Evolutionary conservation across 2,888 invertebrate species (phyloP).

Genomic region (Leptopterna dolabrata): DNA sequence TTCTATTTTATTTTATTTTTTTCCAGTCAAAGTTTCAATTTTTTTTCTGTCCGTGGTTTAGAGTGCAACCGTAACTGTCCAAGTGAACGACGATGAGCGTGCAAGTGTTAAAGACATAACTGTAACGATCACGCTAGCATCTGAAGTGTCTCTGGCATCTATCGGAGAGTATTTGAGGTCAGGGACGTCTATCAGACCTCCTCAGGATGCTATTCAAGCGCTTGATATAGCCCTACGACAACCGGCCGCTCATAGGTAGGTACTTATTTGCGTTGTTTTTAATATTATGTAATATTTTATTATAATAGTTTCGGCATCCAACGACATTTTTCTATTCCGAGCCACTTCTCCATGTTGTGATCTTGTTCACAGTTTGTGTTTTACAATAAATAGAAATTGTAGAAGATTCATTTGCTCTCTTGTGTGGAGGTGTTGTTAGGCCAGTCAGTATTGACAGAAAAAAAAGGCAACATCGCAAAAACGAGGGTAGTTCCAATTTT

Average conservation of each 20-base stretch:
- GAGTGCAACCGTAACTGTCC: constrained; percentile 62
- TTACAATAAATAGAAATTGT: too few relatives aligned
- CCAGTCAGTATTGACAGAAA: too few relatives aligned
- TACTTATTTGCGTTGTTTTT: background rate
- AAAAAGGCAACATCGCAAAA: too few relatives aligned
- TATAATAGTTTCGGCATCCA: background rate
- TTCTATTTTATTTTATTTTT: too few relatives aligned
- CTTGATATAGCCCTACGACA: constrained; percentile 85
- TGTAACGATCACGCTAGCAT: constrained; percentile 71
- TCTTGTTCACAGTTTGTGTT: too few relatives aligned
- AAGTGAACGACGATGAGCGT: constrained; percentile 66
- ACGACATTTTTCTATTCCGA: too few relatives aligned
- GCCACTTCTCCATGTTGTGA: too few relatives aligned
- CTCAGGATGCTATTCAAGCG: constrained; percentile 78
- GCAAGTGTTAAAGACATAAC: constrained; percentile 67
- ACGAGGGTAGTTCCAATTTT: too few relatives aligned
- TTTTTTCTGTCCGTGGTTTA: background rate
- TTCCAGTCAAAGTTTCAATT: too few relatives aligned
- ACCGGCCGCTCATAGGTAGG: constrained; percentile 70
- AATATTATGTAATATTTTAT: too few relatives aligned
- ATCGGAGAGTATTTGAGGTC: constrained; percentile 66
- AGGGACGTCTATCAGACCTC: constrained; percentile 68
- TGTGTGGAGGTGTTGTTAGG: too few relatives aligned
- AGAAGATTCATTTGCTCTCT: too few relatives aligned
- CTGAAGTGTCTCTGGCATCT: constrained; percentile 70